Base-by-base conservation (phyloP, 1,140 invertebrate genomes). In the Drosophila pseudoananassae region DNA sequence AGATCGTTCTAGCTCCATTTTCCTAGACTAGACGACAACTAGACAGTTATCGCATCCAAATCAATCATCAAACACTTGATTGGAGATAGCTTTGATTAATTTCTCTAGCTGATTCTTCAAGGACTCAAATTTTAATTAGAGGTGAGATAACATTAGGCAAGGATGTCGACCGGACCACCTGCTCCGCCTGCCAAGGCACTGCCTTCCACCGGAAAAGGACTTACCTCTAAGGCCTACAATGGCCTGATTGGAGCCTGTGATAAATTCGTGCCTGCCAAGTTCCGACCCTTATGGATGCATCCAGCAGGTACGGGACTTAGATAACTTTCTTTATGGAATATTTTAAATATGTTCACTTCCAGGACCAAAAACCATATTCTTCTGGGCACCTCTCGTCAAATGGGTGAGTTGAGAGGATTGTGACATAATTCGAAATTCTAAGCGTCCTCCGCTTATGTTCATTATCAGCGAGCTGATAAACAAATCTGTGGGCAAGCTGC, bases 331-430 rank as follows among this genome's bases (percentile, higher is more conserved):
- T 8, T 4, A 17, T 15, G 2, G 6, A 0, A 3, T 1, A 8
- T 17, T 31, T 8, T 40, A 8, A 43, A 1, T 1, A 3, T 31
- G 9, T 14, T 1, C 9, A 2, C 7, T 4, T 0, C 10, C 27
- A 74, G 71, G 71, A 7, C 71, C 71, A 7, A 74, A 74, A 12
- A 74, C 71, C 0, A 74, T 74, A 31, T 74, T 74, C 31, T 74
- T 74, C 27, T 74, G 71, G 71, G 71, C 45, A 10, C 71, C 71
- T 2, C n/a, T 74, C 14, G 59, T 74, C 0, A 74, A 74, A 25
- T 74, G 71, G 71, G 71, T 74, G 64, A 74, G 71, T 73, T 5
- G 8, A n/a, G 3, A 20, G 10, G 25, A 17, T 7, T 47, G 8
- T 74, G 73, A 61, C 14, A 45, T 56, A 74, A 72, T 27, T 46